Evolutionary conservation across 1,140 invertebrate genomes (phyloP).

Genomic region (Acromyrmex heyeri): DNA sequence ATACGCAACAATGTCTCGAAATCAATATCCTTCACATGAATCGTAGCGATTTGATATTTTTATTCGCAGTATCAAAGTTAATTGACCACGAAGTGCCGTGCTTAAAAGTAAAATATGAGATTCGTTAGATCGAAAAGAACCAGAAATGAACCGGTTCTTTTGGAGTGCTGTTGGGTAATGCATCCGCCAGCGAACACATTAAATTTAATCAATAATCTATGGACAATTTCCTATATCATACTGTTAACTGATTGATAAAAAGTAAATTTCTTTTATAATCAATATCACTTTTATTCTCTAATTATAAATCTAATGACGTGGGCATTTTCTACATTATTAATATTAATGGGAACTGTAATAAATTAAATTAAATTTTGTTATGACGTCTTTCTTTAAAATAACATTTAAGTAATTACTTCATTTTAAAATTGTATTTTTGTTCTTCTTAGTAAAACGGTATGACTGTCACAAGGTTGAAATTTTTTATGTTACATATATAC

Average conservation of each 20-base stretch:
- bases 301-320: not conserved
- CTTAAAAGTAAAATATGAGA: conserved; percentile 66
- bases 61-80: conserved; percentile 53
- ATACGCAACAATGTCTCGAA: not conserved
- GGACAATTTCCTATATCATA: not conserved
- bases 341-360: not conserved
- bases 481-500: conserved; percentile 6
- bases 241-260: not conserved
- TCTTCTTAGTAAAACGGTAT: not conserved
- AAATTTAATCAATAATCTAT: conserved; percentile 23
- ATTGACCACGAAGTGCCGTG: conserved; percentile 58
- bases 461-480: conserved; percentile 11
- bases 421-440: not conserved
- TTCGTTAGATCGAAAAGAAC: conserved; percentile 61
- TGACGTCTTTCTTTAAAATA: not conserved
- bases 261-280: not conserved
- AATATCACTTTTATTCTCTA: not conserved
- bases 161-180: conserved; percentile 22
- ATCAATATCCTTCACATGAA: conserved; percentile 29
- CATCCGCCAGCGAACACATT: not conserved
- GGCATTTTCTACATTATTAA: not conserved
- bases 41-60: conserved; percentile 51
- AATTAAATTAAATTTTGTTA: not conserved
- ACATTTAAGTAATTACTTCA: not conserved
- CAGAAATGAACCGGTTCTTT: conserved; percentile 57